Evolutionary conservation across 2,113 vertebrate species (phyloP).

Genomic region (Oriolus oriolus): DNA sequence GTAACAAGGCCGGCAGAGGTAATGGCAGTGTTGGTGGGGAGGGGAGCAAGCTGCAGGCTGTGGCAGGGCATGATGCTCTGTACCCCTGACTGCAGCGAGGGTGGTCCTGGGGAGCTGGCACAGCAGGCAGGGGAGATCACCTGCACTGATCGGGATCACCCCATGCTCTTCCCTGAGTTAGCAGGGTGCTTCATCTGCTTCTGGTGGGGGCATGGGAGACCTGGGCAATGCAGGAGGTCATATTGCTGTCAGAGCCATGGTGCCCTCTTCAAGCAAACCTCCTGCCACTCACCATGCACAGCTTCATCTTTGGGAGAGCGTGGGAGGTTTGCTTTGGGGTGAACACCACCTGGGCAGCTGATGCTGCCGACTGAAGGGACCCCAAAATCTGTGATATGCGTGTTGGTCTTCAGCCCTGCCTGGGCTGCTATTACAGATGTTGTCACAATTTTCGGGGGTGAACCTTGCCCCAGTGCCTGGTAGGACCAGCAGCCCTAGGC

Average conservation of each 20-base stretch:
- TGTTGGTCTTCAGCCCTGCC: neutral
- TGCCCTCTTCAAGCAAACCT: neutral
- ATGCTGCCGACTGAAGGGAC: neutral
- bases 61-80: neutral
- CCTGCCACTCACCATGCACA: neutral
- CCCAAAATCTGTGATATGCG: fast-evolving
- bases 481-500: neutral
- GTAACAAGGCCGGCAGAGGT: neutral
- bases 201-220: neutral
- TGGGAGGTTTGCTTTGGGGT: neutral
- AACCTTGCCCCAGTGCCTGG: neutral
- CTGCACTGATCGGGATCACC: neutral
- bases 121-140: fast-evolving
- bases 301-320: fast-evolving
- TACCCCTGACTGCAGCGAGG: neutral
- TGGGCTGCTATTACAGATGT: neutral
- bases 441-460: neutral
- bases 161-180: neutral
- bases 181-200: neutral
- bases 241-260: fast-evolving
- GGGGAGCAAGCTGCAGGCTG: neutral
- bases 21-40: neutral
- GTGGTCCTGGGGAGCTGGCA: neutral
- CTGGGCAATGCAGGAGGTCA: neutral
- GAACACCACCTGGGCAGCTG: neutral